phyloP scores from a whole-genome alignment of 2,113 vertebrate genomes.

The Myotis yumanensis region DNA sequence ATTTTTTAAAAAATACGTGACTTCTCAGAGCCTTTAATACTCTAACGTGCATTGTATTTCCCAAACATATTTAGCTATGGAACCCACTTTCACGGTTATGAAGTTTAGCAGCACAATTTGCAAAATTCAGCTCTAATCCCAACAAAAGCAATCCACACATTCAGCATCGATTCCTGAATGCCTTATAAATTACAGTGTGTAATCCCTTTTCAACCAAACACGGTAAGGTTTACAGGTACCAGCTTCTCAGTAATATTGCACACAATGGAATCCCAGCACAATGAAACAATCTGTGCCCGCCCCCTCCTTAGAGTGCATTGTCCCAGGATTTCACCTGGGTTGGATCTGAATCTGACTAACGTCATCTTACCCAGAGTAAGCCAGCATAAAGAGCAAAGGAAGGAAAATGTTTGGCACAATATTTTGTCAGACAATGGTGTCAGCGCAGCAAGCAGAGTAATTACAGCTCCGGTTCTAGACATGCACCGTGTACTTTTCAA shows the following conservation, averaged over 20 bases:
- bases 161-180: slow-evolving; percentile 2
- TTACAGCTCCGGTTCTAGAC: slow-evolving; percentile 49
- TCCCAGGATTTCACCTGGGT: slow-evolving; percentile 20
- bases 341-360: slow-evolving; percentile 23
- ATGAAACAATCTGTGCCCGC: slow-evolving; percentile 32
- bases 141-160: slow-evolving; percentile 38
- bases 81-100: not conserved
- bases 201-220: slow-evolving; percentile 32
- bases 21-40: not conserved
- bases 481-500: not conserved
- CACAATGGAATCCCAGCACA: slow-evolving; percentile 6
- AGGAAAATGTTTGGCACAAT: slow-evolving; percentile 43
- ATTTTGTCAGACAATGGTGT: slow-evolving; percentile 55
- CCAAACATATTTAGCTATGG: not conserved
- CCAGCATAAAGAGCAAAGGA: slow-evolving; percentile 40
- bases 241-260: slow-evolving; percentile 51
- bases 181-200: slow-evolving; percentile 32
- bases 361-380: slow-evolving; percentile 28
- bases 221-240: not conserved
- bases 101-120: slow-evolving; percentile 18
- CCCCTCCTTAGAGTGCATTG: not conserved
- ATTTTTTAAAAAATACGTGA: not conserved
- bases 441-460: slow-evolving; percentile 39
- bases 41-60: not conserved
- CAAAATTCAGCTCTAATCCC: slow-evolving; percentile 29